Conservation (phyloP, 2,113 vertebrate species). For the Colinus virginianus region DNA sequence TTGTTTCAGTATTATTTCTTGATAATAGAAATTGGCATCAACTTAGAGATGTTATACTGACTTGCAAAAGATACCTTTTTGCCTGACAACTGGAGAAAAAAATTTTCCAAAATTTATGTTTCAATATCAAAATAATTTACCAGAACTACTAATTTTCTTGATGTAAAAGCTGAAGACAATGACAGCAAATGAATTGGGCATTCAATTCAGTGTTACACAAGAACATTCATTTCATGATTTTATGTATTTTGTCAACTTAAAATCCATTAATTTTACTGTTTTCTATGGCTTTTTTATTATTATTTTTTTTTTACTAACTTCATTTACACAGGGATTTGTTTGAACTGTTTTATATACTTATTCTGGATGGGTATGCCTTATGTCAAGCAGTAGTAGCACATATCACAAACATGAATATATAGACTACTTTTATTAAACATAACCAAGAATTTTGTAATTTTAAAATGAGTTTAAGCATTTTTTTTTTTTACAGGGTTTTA, state of each 20-base stretch:
- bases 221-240: neutral
- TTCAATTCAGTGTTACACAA: neutral
- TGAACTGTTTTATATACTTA: neutral
- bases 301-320: slow-evolving; percentile 20
- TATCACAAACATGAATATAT: neutral
- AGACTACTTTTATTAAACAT: neutral
- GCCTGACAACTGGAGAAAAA: neutral
- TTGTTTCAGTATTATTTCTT: neutral
- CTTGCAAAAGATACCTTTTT: neutral
- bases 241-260: neutral
- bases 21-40: neutral
- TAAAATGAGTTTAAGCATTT: neutral
- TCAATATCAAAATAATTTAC: neutral
- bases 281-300: neutral
- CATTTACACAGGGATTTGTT: slow-evolving; percentile 1
- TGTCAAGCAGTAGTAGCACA: neutral
- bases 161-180: neutral
- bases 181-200: neutral
- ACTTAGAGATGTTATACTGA: neutral
- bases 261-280: slow-evolving; percentile 1
- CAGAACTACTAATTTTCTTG: neutral
- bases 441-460: neutral
- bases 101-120: neutral
- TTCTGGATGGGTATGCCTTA: neutral
- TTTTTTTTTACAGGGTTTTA: neutral